Base-by-base conservation (phyloP, 2,888 invertebrate species). In the Sarcophaga rosellei region DNA sequence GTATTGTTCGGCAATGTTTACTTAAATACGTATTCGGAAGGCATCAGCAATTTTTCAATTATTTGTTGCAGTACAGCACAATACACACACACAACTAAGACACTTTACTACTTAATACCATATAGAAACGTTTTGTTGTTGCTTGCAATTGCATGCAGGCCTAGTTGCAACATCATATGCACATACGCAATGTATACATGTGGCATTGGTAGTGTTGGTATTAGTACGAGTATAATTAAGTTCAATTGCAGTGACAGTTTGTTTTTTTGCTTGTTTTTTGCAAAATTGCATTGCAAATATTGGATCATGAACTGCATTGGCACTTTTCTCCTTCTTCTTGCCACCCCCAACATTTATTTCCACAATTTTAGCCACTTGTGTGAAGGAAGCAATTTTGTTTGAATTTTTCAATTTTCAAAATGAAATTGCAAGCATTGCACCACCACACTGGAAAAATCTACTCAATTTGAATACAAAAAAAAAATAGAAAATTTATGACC, bases 161-260 rank as follows among this genome's bases (percentile, higher is more conserved):
- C 35, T 44, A 57, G 21, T 59, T 69, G 75, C 57, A 81, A 76
- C 70, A 74, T 53, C 62, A 53, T 4, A 73, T 66, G 35, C n/a
- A 53, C 62, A 63, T 63, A 8, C 17, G n/a, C 23, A 65, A 12
- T 57, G 10, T 47, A 8, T 35, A 0, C 2, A 0, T 11, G 47
- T 47, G 15, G 4, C 12, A 23, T 4, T 23, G 1, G 68, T 75
- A 53, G 53, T 59, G 4, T 59, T 17, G 17, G 59, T 68, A 44
- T 44, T 69, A 25, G 81, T 72, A 75, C 84, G 84, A 77, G 75
- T 25, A 59, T 86, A 86, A 86, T 86, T 86, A 86, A 86, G 81
- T 84, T 84, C 81, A 86, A 86, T 86, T 86, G 53, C 15, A 84
- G 86, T 78, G 84, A 81, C 84, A 84, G 75, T 81, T 84, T 68